Percentiles rank a stretch among this genome's conserved stretches.
phyloP scores from a whole-genome alignment of 2,113 vertebrate species.

The Leptocoma aspasia region DNA sequence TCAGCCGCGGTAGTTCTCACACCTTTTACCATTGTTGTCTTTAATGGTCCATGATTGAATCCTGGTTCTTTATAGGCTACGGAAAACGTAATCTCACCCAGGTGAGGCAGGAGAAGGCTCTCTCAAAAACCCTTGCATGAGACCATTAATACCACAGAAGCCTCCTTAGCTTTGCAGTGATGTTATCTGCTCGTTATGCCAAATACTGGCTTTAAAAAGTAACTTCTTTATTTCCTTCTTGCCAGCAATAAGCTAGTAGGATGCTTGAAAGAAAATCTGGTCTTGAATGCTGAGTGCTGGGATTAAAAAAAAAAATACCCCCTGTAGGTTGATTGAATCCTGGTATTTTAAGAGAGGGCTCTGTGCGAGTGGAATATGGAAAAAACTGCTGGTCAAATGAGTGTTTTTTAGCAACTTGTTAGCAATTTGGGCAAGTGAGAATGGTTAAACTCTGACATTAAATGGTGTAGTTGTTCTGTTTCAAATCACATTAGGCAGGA shows the following conservation, averaged over 20 bases:
- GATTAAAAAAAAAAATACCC: background rate
- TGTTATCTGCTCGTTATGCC: background rate
- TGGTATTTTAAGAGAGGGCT: background rate
- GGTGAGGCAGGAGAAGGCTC: background rate
- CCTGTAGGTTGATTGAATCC: background rate
- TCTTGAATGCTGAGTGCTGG: background rate
- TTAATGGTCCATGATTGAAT: background rate
- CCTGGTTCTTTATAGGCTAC: background rate
- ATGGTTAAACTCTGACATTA: background rate
- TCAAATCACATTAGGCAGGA: background rate
- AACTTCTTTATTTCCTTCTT: background rate
- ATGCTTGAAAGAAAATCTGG: background rate
- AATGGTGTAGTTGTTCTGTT: background rate
- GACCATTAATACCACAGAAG: background rate
- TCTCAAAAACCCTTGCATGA: background rate
- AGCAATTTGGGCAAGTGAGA: background rate
- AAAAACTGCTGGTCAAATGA: background rate
- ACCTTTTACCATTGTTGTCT: slow-evolving; percentile 36
- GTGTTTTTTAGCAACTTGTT: background rate
- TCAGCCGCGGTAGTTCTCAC: background rate
- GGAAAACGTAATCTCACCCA: background rate
- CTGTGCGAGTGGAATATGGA: background rate
- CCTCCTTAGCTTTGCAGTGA: background rate
- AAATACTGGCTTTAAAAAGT: background rate
- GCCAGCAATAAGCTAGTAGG: background rate